Evolutionary conservation across 2,797 vertebrate genomes (phyloP).

Genomic region (Rachycentron canadum): DNA sequence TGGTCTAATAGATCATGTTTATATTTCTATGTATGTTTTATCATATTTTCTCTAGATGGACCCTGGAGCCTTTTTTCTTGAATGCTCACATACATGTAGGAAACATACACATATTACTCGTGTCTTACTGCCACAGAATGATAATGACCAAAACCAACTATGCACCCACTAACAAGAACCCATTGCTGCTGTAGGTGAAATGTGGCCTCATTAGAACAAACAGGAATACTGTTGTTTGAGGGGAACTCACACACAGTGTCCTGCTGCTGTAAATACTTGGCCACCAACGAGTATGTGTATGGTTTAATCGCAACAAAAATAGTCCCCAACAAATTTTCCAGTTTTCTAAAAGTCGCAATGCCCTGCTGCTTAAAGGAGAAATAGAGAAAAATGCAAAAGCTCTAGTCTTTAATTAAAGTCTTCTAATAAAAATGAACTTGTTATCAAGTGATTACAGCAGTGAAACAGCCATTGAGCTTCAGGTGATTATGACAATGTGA

Average conservation of each 20-base stretch:
- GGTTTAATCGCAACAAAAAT: background rate
- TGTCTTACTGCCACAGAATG: background rate
- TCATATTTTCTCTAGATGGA: background rate
- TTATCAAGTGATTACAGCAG: background rate
- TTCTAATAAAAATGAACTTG: background rate
- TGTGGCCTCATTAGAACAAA: constrained; percentile 4
- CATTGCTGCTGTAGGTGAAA: background rate
- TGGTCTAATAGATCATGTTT: constrained; percentile 13
- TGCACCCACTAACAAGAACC: background rate
- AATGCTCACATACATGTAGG: background rate
- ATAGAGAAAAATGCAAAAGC: background rate
- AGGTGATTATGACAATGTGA: background rate
- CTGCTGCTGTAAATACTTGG: background rate
- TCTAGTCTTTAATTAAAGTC: background rate
- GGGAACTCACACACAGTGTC: background rate
- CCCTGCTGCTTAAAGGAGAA: background rate
- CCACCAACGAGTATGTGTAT: background rate
- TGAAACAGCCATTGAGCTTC: background rate
- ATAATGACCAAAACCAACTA: constrained; percentile 4
- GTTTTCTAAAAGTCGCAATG: background rate
- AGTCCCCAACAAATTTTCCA: background rate
- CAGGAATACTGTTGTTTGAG: background rate
- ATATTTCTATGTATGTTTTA: background rate
- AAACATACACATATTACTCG: background rate
- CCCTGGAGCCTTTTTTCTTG: background rate